Base-by-base conservation (phyloP, 2,113 vertebrate genomes). In the Pardalotus punctatus region DNA sequence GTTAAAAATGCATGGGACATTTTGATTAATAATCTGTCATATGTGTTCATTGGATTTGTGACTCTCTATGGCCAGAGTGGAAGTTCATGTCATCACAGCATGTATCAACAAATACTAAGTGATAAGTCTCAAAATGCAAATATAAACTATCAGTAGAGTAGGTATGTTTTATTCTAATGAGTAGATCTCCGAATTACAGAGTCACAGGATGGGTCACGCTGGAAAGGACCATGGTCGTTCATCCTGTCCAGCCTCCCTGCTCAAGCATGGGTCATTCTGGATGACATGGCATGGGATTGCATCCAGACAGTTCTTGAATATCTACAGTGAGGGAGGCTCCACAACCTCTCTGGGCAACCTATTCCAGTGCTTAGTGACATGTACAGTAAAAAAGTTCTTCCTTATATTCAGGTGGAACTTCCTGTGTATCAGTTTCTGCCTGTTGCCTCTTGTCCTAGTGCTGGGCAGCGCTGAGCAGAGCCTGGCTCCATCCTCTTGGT, bases 21-120 rank as follows among this genome's bases (percentile, higher is more conserved):
- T 95, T 80, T 93, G 53, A 76, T 71, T 80, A 83, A 83, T 65
- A 65, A 74, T 76, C 42, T 76, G 24, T 80, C n/a, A 33, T 48
- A 58, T 21, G 47, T 43, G 29, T 85, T 82, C 8, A 20, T 40
- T 50, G 67, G n/a, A 48, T 29, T 4, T 21, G 25, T 21, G 11
- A 24, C 28, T 92, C n/a, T 45, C 15, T 69, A n/a, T 47, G 50
- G 7, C 6, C 15, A 69, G 50, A 86, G 13, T 43, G 15, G 24
- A 58, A 29, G 27, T 81, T 83, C 9, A 1, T 47, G 66, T 80
- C 45, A 58, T 73, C 35, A 58, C 11, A 85, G 36, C 36, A 65
- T 24, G 17, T 56, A 51, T 2, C 33, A 89, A 40, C 24, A 69
- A 54, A 53, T 67, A 13, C 17, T 56, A 61, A 62, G n/a, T 61